Conservation (phyloP, 2,888 invertebrate species). For the Pseudococcus longispinus region DNA sequence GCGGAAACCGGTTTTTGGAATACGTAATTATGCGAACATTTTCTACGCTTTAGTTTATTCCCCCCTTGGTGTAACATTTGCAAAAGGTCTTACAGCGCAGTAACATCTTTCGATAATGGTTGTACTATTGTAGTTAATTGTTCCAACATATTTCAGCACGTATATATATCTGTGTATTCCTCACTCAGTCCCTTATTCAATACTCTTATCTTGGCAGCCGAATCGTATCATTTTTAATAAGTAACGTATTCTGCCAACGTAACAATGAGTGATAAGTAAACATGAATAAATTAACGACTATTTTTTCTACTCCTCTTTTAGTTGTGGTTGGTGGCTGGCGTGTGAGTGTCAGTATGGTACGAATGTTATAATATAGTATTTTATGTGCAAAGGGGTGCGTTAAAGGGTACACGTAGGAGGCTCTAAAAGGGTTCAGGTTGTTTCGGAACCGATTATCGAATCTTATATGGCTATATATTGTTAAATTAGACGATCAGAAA, state of each 20-base stretch:
- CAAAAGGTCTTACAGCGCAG: slow-evolving; percentile 45
- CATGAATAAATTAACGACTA: slow-evolving; percentile 47
- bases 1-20: slow-evolving; percentile 56
- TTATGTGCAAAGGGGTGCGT: neutral
- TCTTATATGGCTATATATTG: neutral
- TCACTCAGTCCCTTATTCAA: neutral
- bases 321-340: neutral
- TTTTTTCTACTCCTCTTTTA: neutral
- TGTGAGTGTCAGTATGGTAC: neutral
- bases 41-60: slow-evolving; percentile 39
- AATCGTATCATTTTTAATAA: slow-evolving; percentile 50
- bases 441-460: neutral
- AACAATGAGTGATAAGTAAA: slow-evolving; percentile 47
- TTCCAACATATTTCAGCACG: slow-evolving; percentile 53
- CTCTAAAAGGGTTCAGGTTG: slow-evolving; percentile 38
- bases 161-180: neutral
- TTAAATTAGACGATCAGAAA: slow-evolving; percentile 26
- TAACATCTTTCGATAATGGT: slow-evolving; percentile 48
- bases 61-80: slow-evolving; percentile 48
- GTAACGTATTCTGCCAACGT: slow-evolving; percentile 32
- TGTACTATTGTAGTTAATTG: slow-evolving; percentile 54
- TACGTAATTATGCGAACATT: slow-evolving; percentile 57
- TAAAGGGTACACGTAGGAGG: slow-evolving; percentile 16
- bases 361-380: no score
- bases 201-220: slow-evolving; percentile 20